These are phyloP conservation scores for Trididemnum clinides DNA, from an alignment of 23 tunicate species.

Conservation along the genomic window DNA sequence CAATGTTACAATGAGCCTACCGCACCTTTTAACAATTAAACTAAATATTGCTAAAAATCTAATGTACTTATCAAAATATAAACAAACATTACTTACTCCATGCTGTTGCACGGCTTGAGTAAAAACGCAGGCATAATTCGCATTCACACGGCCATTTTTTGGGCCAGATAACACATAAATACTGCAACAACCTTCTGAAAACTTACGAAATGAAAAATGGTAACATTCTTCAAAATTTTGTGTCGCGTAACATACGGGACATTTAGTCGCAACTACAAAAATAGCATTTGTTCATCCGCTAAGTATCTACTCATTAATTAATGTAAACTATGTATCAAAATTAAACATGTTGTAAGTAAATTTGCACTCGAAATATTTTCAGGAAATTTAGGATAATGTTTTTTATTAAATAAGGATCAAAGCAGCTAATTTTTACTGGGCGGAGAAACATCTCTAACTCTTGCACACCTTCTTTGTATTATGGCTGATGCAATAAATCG, in stretches of 20 bases:
- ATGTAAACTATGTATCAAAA: slow-evolving; percentile 20
- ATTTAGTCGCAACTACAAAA: too few relatives aligned
- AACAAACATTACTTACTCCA: slow-evolving; percentile 67
- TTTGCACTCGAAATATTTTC: too few relatives aligned
- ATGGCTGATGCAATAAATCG: slow-evolving; percentile 82
- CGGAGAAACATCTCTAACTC: background rate
- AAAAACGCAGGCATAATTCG: slow-evolving; percentile 58
- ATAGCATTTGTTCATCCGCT: too few relatives aligned
- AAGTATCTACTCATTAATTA: background rate
- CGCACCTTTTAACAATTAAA: background rate
- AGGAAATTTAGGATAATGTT: too few relatives aligned
- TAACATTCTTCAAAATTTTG: background rate
- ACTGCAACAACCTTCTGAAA: background rate
- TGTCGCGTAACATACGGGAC: background rate
- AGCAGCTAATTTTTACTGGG: background rate
- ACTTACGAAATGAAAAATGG: background rate
- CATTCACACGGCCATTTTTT: slow-evolving; percentile 70
- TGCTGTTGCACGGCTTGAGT: slow-evolving; percentile 67
- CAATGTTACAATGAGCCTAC: background rate
- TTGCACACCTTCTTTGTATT: background rate
- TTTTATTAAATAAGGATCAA: background rate
- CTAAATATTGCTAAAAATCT: background rate
- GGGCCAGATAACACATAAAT: slow-evolving; percentile 42
- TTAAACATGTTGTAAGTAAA: background rate
- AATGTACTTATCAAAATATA: background rate